A percentile compares a stretch with the other conserved stretches of the same genome.
Conservation (phyloP, 2,113 vertebrate species). For the Holacanthus passer region DNA sequence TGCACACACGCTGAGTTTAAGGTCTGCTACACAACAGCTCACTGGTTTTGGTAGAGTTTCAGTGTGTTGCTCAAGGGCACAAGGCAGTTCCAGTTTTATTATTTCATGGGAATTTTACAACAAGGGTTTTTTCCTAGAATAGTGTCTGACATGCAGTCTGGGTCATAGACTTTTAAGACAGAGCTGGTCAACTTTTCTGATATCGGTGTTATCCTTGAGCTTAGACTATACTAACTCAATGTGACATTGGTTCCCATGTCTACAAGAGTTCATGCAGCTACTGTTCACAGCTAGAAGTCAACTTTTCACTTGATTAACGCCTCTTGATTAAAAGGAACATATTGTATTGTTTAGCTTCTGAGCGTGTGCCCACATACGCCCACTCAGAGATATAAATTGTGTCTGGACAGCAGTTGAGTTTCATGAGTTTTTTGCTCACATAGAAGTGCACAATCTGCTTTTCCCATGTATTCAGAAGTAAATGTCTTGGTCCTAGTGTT, state of each 20-base stretch:
- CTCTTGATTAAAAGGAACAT: conserved; percentile 49
- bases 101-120: conserved; percentile 64
- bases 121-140: conserved; percentile 48
- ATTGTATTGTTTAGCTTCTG: conserved; percentile 37
- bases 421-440: neutral
- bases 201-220: conserved; percentile 67
- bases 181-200: conserved; percentile 59
- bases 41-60: conserved; percentile 9
- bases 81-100: conserved; percentile 20
- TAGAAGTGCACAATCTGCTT: conserved; percentile 7
- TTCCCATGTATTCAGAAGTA: conserved; percentile 3
- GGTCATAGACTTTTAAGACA: conserved; percentile 61
- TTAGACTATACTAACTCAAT: conserved; percentile 74
- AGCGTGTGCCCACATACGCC: neutral
- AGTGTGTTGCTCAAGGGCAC: conserved; percentile 59
- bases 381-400: conserved; percentile 20
- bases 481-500: neutral
- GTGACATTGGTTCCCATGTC: conserved; percentile 78
- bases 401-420: conserved; percentile 10
- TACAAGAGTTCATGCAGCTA: conserved; percentile 11
- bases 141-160: conserved; percentile 68
- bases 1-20: neutral
- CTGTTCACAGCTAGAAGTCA: conserved; percentile 23
- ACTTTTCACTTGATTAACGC: conserved; percentile 29
- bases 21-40: conserved; percentile 8